Evolutionary conservation across 2,888 invertebrate genomes (phyloP), one percentile per base, ranked within the genome.

Genomic region (Hartigia nigra): DNA sequence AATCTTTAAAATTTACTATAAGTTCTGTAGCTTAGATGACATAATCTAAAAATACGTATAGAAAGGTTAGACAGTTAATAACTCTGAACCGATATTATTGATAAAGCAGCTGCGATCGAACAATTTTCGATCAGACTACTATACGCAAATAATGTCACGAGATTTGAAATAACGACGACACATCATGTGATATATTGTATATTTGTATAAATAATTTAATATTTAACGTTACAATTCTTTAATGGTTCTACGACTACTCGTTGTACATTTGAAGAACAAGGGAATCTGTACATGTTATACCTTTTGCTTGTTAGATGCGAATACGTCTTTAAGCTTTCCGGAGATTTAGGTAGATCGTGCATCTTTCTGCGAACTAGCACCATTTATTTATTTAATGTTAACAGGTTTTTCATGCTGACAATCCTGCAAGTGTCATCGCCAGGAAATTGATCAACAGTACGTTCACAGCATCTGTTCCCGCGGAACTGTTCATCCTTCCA

Each of bases 181-280:
- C 72, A 39, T 14, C 2, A 5, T 70, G 12, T 31, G 72, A 14
- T 3, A 12, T 32, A 31, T 23, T 55, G 2, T 55, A 55, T 55
- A 55, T 55, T 23, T 55, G 23, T 72, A 72, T 72, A 72, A 72
- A 72, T 72, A 72, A 72, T 72, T 72, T 72, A 72, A 32, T 72
- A 14, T 12, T 14, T 23, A 72, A 72, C 31, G 72, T 70, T 70
- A 31, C 72, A 70, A 70, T 4, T 31, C 31, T 70, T 31, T 14
- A 32, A 32, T 14, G 31, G 14, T 14, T 14, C 31, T 70, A 70
- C 12, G 32, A 14, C 72, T 3, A 70, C 72, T 70, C 12, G 31
- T 31, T 31, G 72, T 31, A 32, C 4, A 70, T 12, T 31, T 31
- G 2, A 70, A 32, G 32, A 39, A 23, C 23, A 39, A 39, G 14